phyloP scores from a whole-genome alignment of 2,113 vertebrate species.

The Spheniscus mendiculus region DNA sequence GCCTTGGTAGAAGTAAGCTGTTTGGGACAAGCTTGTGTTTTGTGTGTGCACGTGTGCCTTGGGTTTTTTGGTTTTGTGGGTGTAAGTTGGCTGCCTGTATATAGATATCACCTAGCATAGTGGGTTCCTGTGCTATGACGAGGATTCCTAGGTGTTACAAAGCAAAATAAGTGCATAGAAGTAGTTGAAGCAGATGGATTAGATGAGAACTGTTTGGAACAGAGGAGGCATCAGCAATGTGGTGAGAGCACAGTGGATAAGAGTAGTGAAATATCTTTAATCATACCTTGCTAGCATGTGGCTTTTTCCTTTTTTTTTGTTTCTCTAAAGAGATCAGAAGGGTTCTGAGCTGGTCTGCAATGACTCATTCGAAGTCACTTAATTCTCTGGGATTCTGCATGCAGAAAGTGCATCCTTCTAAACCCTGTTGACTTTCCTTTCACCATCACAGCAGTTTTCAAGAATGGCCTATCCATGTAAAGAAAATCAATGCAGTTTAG shows the following conservation, averaged over 20 bases:
- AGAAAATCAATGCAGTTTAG: not conserved
- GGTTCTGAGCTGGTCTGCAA: not conserved
- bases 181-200: not conserved
- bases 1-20: not conserved
- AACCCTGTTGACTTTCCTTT: not conserved
- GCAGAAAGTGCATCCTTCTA: not conserved
- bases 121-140: not conserved
- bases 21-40: not conserved
- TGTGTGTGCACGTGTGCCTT: not conserved
- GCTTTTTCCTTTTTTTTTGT: not conserved
- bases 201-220: not conserved
- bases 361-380: not conserved
- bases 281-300: not conserved
- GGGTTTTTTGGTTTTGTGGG: not conserved
- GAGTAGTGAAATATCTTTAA: not conserved
- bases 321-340: not conserved
- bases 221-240: not conserved
- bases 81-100: not conserved
- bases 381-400: not conserved
- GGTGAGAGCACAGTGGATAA: not conserved
- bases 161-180: not conserved
- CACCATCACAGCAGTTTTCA: not conserved
- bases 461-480: not conserved
- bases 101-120: not conserved
- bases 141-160: not conserved